Conservation (phyloP, 1,140 invertebrate species). For the Amyelois transitella region DNA sequence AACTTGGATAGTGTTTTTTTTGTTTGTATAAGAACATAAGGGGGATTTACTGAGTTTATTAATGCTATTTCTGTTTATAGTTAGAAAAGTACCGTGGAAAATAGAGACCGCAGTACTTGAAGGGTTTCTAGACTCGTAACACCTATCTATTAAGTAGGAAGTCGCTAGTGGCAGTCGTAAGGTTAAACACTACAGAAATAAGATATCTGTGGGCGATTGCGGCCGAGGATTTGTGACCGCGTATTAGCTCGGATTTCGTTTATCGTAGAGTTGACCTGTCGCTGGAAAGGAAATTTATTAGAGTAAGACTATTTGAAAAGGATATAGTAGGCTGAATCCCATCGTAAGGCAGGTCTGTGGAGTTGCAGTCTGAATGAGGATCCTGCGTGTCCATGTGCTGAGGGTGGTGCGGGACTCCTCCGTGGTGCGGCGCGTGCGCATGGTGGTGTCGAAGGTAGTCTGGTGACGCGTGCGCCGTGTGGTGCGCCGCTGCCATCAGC, state of each 20-base stretch:
- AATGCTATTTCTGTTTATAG: too few species aligned
- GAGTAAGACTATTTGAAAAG: slow-evolving; percentile 80
- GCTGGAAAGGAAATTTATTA: slow-evolving; percentile 7
- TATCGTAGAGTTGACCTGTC: slow-evolving; percentile 17
- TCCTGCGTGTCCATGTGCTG: slow-evolving; percentile 86
- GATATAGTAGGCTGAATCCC: slow-evolving; percentile 95
- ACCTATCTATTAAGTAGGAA: slow-evolving; percentile 65
- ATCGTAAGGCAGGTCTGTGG: slow-evolving; percentile 89
- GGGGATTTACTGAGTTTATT: too few species aligned
- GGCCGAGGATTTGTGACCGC: slow-evolving; percentile 18
- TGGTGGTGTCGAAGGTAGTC: slow-evolving; percentile 79
- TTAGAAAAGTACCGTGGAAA: slow-evolving; percentile 40
- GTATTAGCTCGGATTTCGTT: slow-evolving; percentile 20
- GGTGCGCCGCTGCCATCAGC: slow-evolving; percentile 84
- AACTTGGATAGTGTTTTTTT: too few species aligned
- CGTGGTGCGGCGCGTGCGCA: slow-evolving; percentile 69
- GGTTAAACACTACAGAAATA: slow-evolving; percentile 73
- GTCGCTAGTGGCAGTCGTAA: slow-evolving; percentile 60
- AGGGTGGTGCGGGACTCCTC: slow-evolving; percentile 62
- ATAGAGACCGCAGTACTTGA: slow-evolving; percentile 67
- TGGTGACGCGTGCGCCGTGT: slow-evolving; percentile 80
- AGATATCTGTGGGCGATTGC: slow-evolving; percentile 59
- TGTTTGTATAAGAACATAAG: too few species aligned
- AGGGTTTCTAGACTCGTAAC: slow-evolving; percentile 65
- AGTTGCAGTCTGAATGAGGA: slow-evolving; percentile 90